Base-by-base conservation (phyloP, 1,140 invertebrate genomes). In the Pectinophora gossypiella region DNA sequence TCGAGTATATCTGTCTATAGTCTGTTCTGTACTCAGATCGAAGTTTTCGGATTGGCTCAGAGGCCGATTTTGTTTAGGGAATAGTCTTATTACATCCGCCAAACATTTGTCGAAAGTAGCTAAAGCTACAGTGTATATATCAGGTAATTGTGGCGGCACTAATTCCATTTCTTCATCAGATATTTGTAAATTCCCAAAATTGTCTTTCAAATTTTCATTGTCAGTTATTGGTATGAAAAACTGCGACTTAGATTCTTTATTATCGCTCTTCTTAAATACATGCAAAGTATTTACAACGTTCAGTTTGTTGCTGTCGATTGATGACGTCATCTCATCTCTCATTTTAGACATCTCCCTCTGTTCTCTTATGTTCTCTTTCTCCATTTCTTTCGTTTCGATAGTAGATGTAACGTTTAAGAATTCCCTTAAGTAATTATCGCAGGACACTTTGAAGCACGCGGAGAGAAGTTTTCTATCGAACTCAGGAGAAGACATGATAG, bases 31-130 rank as follows among this genome's bases (percentile, higher is more conserved):
- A 10, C 74, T 86, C 6, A 87, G 46, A 50, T 62, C 80, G 35
- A 81, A 85, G 42, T 76, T 87, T 43, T 89, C 87, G 0, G 86
- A 87, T 55, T 89, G 85, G 36, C 87, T 89, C 12, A 88, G 55
- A 3, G 87, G 87, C 42, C 87, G 47, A n/a, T 70, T 87, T 32
- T 89, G 83, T 57, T 87, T 88, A 0, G 87, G 87, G 53, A 89
- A 89, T 6, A 87, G 47, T 12, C 72, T 59, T 1, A 86, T 70
- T 6, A 88, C 68, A n/a, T 85, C 80, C 10, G 64, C 56, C 35
- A 89, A 55, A 7, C 71, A 74, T 57, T 85, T 86, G 40, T 88
- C 82, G 6, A 88, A 64, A 0, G 62, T 61, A 4, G 55, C 47
- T 9, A 87, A 5, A 12, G 78, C 68, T 1, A 68, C 58, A 56